Evolutionary conservation across 2,888 invertebrate species (phyloP), one percentile per base, ranked within the genome.

Genomic region (Gasteruption jaculator): DNA sequence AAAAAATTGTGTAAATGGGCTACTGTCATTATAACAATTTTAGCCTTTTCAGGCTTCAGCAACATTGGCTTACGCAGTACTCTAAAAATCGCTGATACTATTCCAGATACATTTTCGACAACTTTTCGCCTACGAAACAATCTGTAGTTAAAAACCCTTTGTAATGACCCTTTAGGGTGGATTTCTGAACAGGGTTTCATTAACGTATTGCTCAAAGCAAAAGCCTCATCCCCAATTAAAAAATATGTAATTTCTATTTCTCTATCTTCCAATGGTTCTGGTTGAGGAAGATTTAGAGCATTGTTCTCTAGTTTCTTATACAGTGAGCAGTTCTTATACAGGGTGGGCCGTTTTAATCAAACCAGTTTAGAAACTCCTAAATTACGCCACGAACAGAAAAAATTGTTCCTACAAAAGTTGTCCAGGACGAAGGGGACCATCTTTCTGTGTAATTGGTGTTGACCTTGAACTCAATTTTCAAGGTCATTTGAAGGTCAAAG

Each of bases 111-210:
- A 45, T 54, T 49, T 47, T 63, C 61, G 26, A 61, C 56, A 20
- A 59, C 53, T 38, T 54, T 44, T 20, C 46, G 35, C 16, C 49
- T 38, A 35, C 57, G 46, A 33, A 52, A 52, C 19, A 57, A 45
- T 11, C 58, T 38, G 38, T 60, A 61, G 47, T 63, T 63, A 45
- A 57, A 61, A 22, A 61, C 51, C 42, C 51, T 52, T 32, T 54
- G 40, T 26, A n/a, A 34, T 10, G 43, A 25, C 31, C 44, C 44
- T 21, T 38, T 31, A 33, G 32, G 21, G 16, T 52, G 31, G 19
- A 27, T 32, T 11, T 41, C 48, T 32, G 43, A 22, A 14, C 26
- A 51, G 16, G 49, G 50, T 29, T 47, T 47, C 56, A 58, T 53
- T 18, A 53, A 7, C 30, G 41, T 38, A 36, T 40, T 40, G 24